Evolutionary conservation across 1,140 invertebrate genomes (phyloP), one percentile per base, ranked within the genome.

Genomic region (Heliothis subflexa): DNA sequence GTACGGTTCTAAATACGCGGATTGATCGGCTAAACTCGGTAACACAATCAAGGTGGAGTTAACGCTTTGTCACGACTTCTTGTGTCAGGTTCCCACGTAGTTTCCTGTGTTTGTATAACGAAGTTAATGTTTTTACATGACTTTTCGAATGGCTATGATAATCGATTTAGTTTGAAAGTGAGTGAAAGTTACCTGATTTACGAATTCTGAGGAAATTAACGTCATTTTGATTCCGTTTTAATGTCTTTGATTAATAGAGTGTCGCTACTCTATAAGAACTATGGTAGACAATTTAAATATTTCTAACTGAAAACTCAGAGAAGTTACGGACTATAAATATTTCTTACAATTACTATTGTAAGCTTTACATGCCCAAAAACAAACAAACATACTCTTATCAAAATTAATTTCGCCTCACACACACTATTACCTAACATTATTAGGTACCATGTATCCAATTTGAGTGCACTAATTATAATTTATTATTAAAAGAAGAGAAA

Each of bases 101-200:
- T 62, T 75, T 74, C 52, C 75, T 55, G 45, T 77, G 64, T 81
- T 71, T 55, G 18, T 62, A 72, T 7, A 73, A 81, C 57, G 3
- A 52, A 66, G 55, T 71, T 80, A 74, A 70, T 28, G 70, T 83
- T 83, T 83, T 81, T 81, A 79, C 73, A 81, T 76, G 64, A 68
- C 73, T 82, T 79, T 79, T 59, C 49, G 64, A 79, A 79, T 40
- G 71, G 10, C 72, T 33, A 54, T 82, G 25, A 52, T 61, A 81
- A 83, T 74, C 70, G 73, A 70, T 79, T 81, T 79, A 78, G 49
- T 77, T 77, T 73, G 76, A 74, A 68, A 78, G 73, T 70, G 52
- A 70, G 66, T 64, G 77, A 83, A 78, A 80, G 81, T 80, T 49
- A 16, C n/a, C 21, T 40, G 33, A 68, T 45, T 55, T 55, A 47